Evolutionary conservation across 2,113 vertebrate genomes (phyloP), one percentile per base, ranked within the genome.

Genomic region (Melospiza georgiana): DNA sequence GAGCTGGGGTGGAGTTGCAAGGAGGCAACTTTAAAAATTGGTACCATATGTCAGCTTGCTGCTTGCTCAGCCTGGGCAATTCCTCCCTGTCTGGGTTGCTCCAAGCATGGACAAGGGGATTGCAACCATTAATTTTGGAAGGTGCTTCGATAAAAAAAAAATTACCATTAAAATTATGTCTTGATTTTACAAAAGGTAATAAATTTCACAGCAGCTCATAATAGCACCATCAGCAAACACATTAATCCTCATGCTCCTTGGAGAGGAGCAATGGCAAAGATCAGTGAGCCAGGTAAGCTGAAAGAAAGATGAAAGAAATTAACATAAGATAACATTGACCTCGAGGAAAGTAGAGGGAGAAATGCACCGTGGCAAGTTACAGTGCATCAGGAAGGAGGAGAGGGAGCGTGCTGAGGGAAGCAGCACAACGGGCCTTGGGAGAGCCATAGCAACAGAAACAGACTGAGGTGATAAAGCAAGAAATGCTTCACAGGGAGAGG

Each of bases 371-470:
- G n/a, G 58, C 68, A 68, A 59, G 22, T 67, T 69, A 23, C 12
- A 24, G 55, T 74, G 55, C 27, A 33, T 16, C 28, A 68, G 37
- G 55, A 87, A 63, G 4, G 17, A 92, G 46, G 20, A 63, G 19
- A 33, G 27, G 71, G 73, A 92, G 12, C 0, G 0, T 1, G 2
- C 18, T 49, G 80, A 46, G 52, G 9, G 9, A 68, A 66, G 59
- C 4, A 1, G n/a, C 39, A 24, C 48, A 78, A 28, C 0, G 0
- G 19, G 35, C 3, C 1, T 22, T 35, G 27, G 44, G 39, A 86
- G 57, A 87, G 54, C 72, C 66, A 67, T 55, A 62, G 81, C 87
- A 84, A 82, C 65, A 91, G 55, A 39, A 87, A 54, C n/a, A 68
- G 57, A 33, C 5, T 68, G 69, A 84, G n/a, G 49, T 5, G 31